These are phyloP conservation scores for Chascanopsetta lugubris DNA, from an alignment of 2,113 vertebrate genomes.

Conservation along the genomic window DNA sequence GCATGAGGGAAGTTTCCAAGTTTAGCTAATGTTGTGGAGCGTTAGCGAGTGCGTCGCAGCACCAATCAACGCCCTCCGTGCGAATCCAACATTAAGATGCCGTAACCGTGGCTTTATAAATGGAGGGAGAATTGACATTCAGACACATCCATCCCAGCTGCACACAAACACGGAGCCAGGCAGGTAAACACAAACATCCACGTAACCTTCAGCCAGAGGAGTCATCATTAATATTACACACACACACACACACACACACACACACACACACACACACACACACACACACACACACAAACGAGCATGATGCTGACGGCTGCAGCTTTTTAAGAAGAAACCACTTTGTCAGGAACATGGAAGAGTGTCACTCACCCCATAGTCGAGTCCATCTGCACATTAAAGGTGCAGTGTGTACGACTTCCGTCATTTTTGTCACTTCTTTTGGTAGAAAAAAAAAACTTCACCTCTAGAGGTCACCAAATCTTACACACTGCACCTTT, in stretches of 20 bases:
- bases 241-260: not conserved
- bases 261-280: not conserved
- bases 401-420: no score
- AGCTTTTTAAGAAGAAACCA: conserved; percentile 27
- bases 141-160: conserved; percentile 17
- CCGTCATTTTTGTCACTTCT: no score
- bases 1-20: conserved; percentile 12
- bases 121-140: conserved; percentile 35
- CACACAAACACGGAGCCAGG: conserved; percentile 31
- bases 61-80: conserved; percentile 40
- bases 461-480: no score
- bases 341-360: conserved; percentile 34
- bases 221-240: not conserved
- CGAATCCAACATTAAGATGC: conserved; percentile 61
- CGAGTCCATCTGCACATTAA: no score
- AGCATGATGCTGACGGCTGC: conserved; percentile 21
- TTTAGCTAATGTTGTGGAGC: conserved; percentile 21
- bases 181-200: not conserved
- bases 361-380: conserved; percentile 10
- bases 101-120: conserved; percentile 34
- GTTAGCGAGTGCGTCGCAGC: conserved; percentile 12
- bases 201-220: not conserved
- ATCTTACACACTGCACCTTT: no score
- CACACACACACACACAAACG: not conserved
- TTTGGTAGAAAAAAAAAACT: no score